A percentile compares a stretch with the other conserved stretches of the same genome.
Conservation (phyloP, 2,113 vertebrate species). For the Holacanthus passer region DNA sequence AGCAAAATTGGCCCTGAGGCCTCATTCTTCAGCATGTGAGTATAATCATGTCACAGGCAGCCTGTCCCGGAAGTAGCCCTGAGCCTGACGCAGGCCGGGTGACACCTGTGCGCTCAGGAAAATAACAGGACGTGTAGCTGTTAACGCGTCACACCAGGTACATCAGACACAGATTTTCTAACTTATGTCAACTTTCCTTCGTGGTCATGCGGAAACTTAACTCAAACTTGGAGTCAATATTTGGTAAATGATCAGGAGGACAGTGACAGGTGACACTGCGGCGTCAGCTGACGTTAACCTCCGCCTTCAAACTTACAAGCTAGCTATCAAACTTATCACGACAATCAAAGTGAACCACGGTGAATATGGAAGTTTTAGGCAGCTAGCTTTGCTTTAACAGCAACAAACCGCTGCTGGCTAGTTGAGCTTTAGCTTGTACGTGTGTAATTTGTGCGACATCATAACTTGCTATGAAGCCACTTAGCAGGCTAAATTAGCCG, state of each 20-base stretch:
- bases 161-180: not conserved
- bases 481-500: conserved; percentile 74
- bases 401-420: not conserved
- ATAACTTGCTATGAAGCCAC: conserved; percentile 54
- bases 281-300: conserved; percentile 52
- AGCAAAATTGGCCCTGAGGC: not conserved
- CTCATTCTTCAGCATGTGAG: not conserved
- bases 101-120: conserved; percentile 42
- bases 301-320: conserved; percentile 52
- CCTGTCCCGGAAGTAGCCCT: conserved; percentile 18
- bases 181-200: not conserved
- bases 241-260: not conserved
- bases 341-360: not conserved
- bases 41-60: not conserved
- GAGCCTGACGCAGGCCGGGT: conserved; percentile 12
- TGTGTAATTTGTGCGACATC: conserved; percentile 20
- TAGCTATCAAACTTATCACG: conserved; percentile 18
- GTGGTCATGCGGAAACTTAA: not conserved
- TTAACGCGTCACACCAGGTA: not conserved
- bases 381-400: too few species aligned
- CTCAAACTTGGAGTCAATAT: conserved; percentile 4
- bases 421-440: not conserved
- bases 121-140: not conserved
- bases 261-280: conserved; percentile 67
- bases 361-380: not conserved